phyloP scores from a whole-genome alignment of 2,113 vertebrate species.

The Rhinopithecus roxellana region DNA sequence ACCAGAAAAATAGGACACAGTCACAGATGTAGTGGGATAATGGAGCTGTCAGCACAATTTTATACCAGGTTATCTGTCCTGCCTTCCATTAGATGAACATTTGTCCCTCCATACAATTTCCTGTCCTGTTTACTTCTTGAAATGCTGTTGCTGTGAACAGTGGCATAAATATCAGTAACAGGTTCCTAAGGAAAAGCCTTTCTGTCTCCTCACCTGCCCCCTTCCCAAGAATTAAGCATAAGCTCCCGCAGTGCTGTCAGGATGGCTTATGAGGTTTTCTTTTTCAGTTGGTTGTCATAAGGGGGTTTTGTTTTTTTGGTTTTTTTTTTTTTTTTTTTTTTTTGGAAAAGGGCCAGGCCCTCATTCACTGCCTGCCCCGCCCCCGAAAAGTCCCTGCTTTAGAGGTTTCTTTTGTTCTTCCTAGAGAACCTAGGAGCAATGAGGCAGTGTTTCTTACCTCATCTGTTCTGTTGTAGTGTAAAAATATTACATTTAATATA shows the following conservation, averaged over 20 bases:
- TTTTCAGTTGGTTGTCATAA: neutral
- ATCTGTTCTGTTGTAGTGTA: neutral
- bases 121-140: too few relatives aligned
- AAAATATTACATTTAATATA: neutral
- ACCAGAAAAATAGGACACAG: conserved; percentile 48
- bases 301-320: too few relatives aligned
- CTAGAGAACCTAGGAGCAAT: neutral
- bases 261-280: neutral
- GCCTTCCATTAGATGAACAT: neutral
- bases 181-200: too few relatives aligned
- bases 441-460: neutral
- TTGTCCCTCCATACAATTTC: too few relatives aligned
- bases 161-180: accelerated
- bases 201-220: neutral
- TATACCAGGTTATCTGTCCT: neutral
- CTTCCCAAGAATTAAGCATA: neutral
- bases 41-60: neutral
- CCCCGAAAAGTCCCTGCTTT: neutral
- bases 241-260: neutral
- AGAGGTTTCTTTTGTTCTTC: neutral
- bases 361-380: neutral
- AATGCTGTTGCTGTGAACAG: too few relatives aligned
- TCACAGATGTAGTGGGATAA: neutral
- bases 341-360: neutral
- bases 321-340: neutral